Conservation (phyloP, 1,140 invertebrate species). For the Leptopilina boulardi region DNA sequence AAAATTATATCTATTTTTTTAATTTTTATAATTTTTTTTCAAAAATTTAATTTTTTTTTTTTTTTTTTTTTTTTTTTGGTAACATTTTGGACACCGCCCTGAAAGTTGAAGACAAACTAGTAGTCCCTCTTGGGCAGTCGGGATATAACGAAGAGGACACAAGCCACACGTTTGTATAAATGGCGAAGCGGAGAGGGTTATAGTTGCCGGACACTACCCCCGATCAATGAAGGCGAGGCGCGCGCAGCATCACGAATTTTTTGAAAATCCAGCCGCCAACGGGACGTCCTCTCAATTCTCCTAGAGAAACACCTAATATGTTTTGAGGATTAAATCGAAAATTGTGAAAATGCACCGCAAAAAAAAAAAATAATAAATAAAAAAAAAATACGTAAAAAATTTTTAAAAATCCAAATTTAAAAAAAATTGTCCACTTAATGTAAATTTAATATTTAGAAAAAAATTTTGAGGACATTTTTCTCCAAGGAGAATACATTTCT, state of each 20-base stretch:
- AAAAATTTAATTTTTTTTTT: slow-evolving; percentile 44
- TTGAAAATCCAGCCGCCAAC: slow-evolving; percentile 72
- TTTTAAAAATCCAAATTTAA: too few relatives aligned
- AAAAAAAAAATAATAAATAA: not conserved
- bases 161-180: slow-evolving; percentile 51
- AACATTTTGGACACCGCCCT: slow-evolving; percentile 70
- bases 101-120: slow-evolving; percentile 62
- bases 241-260: slow-evolving; percentile 70
- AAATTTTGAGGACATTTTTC: too few relatives aligned
- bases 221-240: slow-evolving; percentile 73
- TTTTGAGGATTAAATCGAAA: slow-evolving; percentile 38
- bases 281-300: slow-evolving; percentile 47
- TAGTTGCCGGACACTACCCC: slow-evolving; percentile 56
- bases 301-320: slow-evolving; percentile 33
- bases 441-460: too few relatives aligned
- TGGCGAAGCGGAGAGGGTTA: slow-evolving; percentile 55
- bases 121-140: slow-evolving; percentile 42
- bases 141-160: slow-evolving; percentile 56
- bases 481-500: too few relatives aligned
- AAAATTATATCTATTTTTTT: slow-evolving; percentile 31
- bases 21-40: slow-evolving; percentile 40
- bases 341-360: too few relatives aligned
- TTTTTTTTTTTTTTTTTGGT: slow-evolving; percentile 33
- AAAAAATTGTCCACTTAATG: too few relatives aligned
- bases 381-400: too few relatives aligned